Conservation (phyloP, 2,113 vertebrate genomes). For the Heteronetta atricapilla region DNA sequence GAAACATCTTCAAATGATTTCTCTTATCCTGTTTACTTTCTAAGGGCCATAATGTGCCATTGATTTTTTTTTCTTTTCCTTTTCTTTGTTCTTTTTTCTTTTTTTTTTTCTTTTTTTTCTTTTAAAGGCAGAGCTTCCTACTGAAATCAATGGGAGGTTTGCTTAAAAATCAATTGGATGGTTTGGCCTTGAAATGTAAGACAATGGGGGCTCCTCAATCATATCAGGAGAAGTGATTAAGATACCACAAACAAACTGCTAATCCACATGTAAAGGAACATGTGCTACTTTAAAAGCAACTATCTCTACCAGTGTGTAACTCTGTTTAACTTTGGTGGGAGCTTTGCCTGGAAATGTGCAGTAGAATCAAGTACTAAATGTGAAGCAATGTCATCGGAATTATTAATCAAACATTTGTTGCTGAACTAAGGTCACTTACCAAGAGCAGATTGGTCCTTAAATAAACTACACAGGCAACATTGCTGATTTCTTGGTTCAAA, state of each 20-base stretch:
- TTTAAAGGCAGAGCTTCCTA: neutral
- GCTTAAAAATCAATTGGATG: neutral
- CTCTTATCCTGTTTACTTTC: constrained; percentile 2
- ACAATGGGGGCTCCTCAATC: constrained; percentile 1
- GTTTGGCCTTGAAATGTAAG: neutral
- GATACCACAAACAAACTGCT: neutral
- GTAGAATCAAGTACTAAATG: neutral
- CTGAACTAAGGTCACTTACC: neutral
- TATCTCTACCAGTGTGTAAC: neutral
- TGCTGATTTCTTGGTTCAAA: constrained; percentile 59
- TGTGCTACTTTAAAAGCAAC: neutral
- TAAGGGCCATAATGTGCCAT: neutral
- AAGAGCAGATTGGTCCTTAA: constrained; percentile 56
- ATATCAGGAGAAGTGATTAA: constrained; percentile 21
- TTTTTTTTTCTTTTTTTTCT: fast-evolving
- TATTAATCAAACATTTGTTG: constrained; percentile 20
- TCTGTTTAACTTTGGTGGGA: neutral
- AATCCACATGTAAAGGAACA: neutral
- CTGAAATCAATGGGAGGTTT: constrained; percentile 3
- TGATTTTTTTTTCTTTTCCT: neutral
- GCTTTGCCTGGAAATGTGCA: neutral
- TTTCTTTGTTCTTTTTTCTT: neutral
- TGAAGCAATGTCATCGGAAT: neutral
- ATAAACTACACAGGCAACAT: constrained; percentile 47
- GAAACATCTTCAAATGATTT: constrained; percentile 16